These are phyloP conservation scores for Radopholus similis DNA, from an alignment of 1,140 invertebrate genomes.

Conservation along the genomic window DNA sequence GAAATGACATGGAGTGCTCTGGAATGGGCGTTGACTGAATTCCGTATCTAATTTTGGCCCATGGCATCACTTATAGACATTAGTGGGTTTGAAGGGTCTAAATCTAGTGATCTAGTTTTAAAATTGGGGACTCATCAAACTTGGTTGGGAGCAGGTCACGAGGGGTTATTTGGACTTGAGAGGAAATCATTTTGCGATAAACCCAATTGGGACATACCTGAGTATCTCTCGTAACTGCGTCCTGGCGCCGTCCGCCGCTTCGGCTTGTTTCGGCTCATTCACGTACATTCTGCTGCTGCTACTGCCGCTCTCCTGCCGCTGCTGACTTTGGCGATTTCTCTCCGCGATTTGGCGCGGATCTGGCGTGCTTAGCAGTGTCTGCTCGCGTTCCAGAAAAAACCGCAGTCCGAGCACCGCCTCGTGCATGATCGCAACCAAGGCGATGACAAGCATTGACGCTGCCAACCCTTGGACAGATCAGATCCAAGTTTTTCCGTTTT, in stretches of 20 bases:
- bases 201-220: not conserved
- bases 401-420: constrained; percentile 27
- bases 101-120: too few species aligned
- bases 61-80: too few species aligned
- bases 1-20: too few species aligned
- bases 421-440: constrained; percentile 18
- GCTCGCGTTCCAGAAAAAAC: constrained; percentile 28
- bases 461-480: constrained; percentile 10
- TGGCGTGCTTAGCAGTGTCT: not conserved
- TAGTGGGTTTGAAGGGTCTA: too few species aligned
- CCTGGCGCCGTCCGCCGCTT: not conserved
- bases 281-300: not conserved
- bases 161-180: too few species aligned
- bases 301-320: too few species aligned
- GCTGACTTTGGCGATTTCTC: too few species aligned
- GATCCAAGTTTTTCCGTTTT: not conserved
- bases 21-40: too few species aligned
- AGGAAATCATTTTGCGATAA: not conserved
- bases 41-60: too few species aligned
- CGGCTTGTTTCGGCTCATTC: not conserved
- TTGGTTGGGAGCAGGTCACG: too few species aligned
- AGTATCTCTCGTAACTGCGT: constrained; percentile 3
- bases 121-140: too few species aligned
- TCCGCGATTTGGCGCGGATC: not conserved
- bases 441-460: constrained; percentile 21